Evolutionary conservation across 35 echinoderm and acorn worm genomes (phyloP), one percentile per base, ranked within the genome.

Genomic region (Nesometra sesokonis): DNA sequence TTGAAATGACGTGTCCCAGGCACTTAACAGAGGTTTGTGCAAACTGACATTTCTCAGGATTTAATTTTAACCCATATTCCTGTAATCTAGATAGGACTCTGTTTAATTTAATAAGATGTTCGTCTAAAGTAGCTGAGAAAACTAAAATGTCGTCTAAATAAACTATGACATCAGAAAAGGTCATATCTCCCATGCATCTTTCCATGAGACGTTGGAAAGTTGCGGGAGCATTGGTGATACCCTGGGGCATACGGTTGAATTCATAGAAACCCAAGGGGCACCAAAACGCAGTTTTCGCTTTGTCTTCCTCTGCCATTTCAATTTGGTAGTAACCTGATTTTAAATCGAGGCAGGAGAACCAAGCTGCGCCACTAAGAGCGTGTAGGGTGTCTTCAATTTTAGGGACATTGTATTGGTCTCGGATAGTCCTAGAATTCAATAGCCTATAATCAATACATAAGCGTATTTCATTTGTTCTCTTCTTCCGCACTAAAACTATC

Each of bases 281-380:
- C 84, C 90, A 87, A 78, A 93, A 93, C 7, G 91, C 91, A 34
- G 93, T 91, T 77, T 94, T 88, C 3, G 32, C 23, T 32, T 91
- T 91, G 83, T 91, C 86, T 27, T 85, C 89, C 35, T 91, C 86
- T 4, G 39, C 39, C 39, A 95, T 79, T 47, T 91, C 93, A 17
- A 95, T 87, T 84, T 95, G 87, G 57, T 89, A 95, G 31, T 95
- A 95, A 8, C 93, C 93, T n/a, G 89, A 92, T 76, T 91, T 92
- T 0, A 95, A 79, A 38, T 95, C 90, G 31, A 95, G 80, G 38
- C 82, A 87, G 5, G 89, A 81, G 30, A 94, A 94, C 85, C 80
- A 91, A 3, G 37, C 37, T 0, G 93, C 89, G 13, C 93, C 89
- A 77, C 80, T 77, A 9, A 94, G 39, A 76, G 89, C 36, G 29